Percentiles rank a stretch among this genome's conserved stretches.
Conservation (phyloP, 2,888 invertebrate species). For the Apodemia zela region DNA sequence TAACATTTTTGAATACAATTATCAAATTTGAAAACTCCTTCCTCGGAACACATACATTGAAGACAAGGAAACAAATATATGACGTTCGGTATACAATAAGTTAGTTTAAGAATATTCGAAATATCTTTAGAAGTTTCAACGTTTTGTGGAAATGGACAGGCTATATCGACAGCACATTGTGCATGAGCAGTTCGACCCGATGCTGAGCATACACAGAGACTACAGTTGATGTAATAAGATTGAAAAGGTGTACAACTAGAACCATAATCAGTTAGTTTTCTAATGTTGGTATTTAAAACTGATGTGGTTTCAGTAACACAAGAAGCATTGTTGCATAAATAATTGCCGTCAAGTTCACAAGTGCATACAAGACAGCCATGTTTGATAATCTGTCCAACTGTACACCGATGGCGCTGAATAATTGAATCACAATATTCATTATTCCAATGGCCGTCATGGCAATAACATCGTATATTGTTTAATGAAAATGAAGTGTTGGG, state of each 20-base stretch:
- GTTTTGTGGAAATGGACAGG: conserved; percentile 40
- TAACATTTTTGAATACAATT: conserved; percentile 60
- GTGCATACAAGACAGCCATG: conserved; percentile 62
- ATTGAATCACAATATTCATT: conserved; percentile 47
- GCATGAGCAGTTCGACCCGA: conserved; percentile 55
- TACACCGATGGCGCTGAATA: conserved; percentile 45
- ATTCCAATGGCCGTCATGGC: conserved; percentile 51
- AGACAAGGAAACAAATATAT: conserved; percentile 63
- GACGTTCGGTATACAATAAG: conserved; percentile 61
- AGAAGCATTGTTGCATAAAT: conserved; percentile 47
- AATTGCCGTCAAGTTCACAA: conserved; percentile 54
- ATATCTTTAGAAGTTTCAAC: conserved; percentile 34
- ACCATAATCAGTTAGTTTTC: conserved; percentile 28
- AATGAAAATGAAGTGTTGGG: conserved; percentile 55
- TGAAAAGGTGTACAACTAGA: conserved; percentile 56
- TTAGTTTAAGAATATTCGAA: conserved; percentile 33
- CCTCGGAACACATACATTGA: conserved; percentile 59
- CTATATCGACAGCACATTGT: conserved; percentile 56
- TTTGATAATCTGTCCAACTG: conserved; percentile 54
- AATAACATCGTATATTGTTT: conserved; percentile 54
- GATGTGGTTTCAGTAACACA: conserved; percentile 40
- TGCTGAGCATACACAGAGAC: conserved; percentile 60
- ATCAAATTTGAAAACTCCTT: conserved; percentile 49
- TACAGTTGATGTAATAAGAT: conserved; percentile 62
- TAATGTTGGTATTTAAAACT: conserved; percentile 4